Base-by-base conservation (phyloP, 2,113 vertebrate genomes). In the Mus spicilegus region DNA sequence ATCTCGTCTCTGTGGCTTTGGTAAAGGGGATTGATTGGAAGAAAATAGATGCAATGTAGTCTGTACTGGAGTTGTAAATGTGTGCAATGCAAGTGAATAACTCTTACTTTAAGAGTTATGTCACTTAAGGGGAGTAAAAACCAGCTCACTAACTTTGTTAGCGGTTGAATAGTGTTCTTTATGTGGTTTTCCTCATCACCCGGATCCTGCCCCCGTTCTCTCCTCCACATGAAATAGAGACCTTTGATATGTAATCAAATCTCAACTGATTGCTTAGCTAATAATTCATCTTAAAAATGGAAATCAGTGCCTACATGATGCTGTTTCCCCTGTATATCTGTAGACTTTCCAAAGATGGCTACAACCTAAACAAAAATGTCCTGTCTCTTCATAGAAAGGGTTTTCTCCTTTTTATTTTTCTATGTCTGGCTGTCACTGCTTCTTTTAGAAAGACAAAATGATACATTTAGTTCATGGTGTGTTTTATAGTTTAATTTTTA, bases 401-500 rank as follows among this genome's bases (percentile, higher is more conserved):
- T 72, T 78, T 95, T 82, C 72, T 96, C 80, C 13, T 90, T 91
- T 82, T 84, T 51, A 91, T 94, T 97, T 96, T 97, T 97, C 78
- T 42, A 85, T 97, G 96, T 96, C 88, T 73, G 90, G 87, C 95
- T 54, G 30, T 56, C 92, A 89, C 85, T 77, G 69, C 63, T 98
- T 95, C 75, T 90, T 65, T 36, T 67, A 93, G 96, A 95, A 89
- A 94, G 61, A 97, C 65, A 97, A 95, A 87, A 97, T 96, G 93
- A 88, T 91, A 36, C 87, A 70, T 97, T 96, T 96, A 72, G 85
- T 24, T 87, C 86, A 91, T 95, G 65, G 90, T 51, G 4, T 98
- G 96, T 96, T 98, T 98, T 98, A 98, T 97, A 95, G 98, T 98
- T 98, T 98, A 97, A 98, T 98, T 98, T 98, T 97, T 97, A 93